Base-by-base conservation (phyloP, 2,797 vertebrate species). In the Huso huso region DNA sequence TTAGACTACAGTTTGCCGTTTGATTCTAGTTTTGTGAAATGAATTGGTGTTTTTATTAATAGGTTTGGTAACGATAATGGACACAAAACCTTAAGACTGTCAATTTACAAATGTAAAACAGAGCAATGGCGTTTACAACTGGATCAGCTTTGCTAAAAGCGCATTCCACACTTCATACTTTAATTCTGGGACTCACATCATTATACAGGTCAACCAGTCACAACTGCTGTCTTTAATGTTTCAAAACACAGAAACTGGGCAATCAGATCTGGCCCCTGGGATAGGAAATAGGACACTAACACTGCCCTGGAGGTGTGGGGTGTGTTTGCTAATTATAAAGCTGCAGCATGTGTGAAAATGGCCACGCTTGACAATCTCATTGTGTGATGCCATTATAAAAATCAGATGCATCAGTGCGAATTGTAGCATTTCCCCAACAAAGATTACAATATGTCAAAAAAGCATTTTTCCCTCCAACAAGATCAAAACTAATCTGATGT, bases 331-430 rank as follows among this genome's bases (percentile, higher is more conserved):
- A 37, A 37, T 37, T 37, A 37, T 37, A 37, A 37, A 37, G 23
- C 23, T 37, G 23, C 23, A 13, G 8, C 15, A n/a, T 51, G 10
- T 23, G 58, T 18, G 64, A 60, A 62, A 49, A 12, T 23, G 55
- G 61, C 51, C 18, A 70, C 66, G 77, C 73, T 68, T 37, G 68
- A 77, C 77, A 72, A 84, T 75, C 72, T 79, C 75, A 81, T 71
- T 67, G 66, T 55, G 63, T 37, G 63, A 75, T 73, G 59, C 68
- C 69, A 66, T 65, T 67, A 68, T 55, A 71, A 70, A 52, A 37
- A 37, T 37, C 23, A 37, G 2, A 37, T 37, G 23, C 62, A 67
- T 65, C 68, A 68, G 61, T 64, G 66, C 2, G 23, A 37, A 37
- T 37, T 37, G 23, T 37, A 37, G 0, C 23, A 37, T 4, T 6